Evolutionary conservation across 2,888 invertebrate genomes (phyloP).

Genomic region (Rosalia funebris): DNA sequence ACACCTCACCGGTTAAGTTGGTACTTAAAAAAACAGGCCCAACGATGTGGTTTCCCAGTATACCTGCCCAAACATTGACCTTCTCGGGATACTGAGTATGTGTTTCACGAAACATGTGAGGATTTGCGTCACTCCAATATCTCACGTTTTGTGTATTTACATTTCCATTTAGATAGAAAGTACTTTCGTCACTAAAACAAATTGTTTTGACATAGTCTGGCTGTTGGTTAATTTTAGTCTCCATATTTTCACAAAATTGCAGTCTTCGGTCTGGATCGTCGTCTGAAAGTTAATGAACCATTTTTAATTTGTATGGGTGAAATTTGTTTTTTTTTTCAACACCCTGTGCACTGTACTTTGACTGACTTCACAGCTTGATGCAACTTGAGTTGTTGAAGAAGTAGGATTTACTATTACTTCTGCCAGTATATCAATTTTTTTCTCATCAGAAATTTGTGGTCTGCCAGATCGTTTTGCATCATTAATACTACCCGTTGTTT

Average conservation of each 20-base stretch:
- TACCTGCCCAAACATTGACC: background rate
- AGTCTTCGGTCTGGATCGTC: background rate
- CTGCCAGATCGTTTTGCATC: too few species aligned
- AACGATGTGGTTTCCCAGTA: background rate
- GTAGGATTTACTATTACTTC: too few species aligned
- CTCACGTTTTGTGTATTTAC: background rate
- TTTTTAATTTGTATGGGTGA: too few species aligned
- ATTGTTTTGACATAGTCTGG: too few species aligned
- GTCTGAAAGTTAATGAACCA: too few species aligned
- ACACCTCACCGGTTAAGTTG: background rate
- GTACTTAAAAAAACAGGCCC: background rate
- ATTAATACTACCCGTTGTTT: too few species aligned
- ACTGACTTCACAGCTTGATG: background rate
- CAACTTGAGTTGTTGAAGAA: too few species aligned
- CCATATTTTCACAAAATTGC: background rate
- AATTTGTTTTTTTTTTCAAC: background rate
- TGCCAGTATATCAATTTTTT: too few species aligned
- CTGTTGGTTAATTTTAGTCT: background rate
- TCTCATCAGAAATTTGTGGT: too few species aligned
- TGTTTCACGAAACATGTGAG: background rate
- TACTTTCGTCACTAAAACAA: background rate
- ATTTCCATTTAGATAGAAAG: background rate
- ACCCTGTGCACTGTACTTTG: background rate
- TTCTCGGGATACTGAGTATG: background rate
- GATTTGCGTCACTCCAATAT: background rate